phyloP scores from a whole-genome alignment of 2,888 invertebrate species.

The Hypsopygia costalis region DNA sequence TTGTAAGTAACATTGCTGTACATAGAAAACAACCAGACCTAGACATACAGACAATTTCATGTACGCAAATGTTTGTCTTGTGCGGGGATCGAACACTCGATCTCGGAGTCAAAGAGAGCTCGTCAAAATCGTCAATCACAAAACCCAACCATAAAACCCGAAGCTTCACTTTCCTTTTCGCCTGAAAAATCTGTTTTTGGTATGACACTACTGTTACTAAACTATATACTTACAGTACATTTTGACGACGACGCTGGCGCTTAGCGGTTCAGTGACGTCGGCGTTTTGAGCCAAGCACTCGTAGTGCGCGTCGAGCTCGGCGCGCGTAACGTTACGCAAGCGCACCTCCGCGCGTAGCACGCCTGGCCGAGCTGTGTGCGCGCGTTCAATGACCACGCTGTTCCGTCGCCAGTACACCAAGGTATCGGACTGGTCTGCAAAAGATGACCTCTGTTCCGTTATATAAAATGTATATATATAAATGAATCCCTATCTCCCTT shows the following conservation, averaged over 20 bases:
- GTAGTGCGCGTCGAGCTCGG: constrained; percentile 52
- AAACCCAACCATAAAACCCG: too few species aligned
- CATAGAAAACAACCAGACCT: too few species aligned
- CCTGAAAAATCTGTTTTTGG: too few species aligned
- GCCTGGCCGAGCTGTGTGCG: constrained; percentile 28
- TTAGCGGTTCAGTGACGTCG: constrained; percentile 53
- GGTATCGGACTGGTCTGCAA: constrained; percentile 41
- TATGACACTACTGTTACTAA: neutral
- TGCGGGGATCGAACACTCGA: too few species aligned
- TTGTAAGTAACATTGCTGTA: too few species aligned
- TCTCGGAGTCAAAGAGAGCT: too few species aligned
- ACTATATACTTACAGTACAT: constrained; percentile 55
- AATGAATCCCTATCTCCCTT: too few species aligned
- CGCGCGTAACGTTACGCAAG: constrained; percentile 38
- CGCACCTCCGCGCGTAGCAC: constrained; percentile 37
- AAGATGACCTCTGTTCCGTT: neutral
- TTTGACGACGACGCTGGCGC: constrained; percentile 43
- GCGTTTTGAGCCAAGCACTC: constrained; percentile 58
- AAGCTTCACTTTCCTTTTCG: too few species aligned
- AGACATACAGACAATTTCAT: too few species aligned
- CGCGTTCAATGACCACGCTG: constrained; percentile 36
- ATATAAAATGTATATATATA: too few species aligned
- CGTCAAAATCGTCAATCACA: too few species aligned
- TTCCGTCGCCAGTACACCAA: constrained; percentile 58
- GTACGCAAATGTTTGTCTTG: too few species aligned